Evolutionary conservation across 2,888 invertebrate species (phyloP), one percentile per base, ranked within the genome.

Genomic region (Torymus aiolomorphi): DNA sequence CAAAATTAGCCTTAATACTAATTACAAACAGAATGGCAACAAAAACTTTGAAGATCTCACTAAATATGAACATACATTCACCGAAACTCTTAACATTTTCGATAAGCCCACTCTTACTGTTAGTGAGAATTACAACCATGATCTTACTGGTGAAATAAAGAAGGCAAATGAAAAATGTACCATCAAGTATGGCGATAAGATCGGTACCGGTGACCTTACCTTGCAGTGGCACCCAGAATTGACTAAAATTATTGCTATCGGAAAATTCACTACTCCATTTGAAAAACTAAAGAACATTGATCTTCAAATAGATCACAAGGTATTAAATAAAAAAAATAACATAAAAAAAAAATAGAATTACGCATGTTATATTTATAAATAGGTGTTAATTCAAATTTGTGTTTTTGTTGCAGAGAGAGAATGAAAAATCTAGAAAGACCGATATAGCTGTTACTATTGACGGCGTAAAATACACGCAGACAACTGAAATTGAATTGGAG

Each of bases 381-480:
- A 63, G 14, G 42, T 76, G 63, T 51, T 54, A 24, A 16, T n/a
- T 63, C 16, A n/a, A 56, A 3, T 67, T 54, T 67, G 4, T 13
- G 2, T 63, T 56, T 16, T 8, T 54, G 3, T 80, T 85, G 8
- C 79, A 88, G 82, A 88, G 86, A 2, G 85, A 85, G 13, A 78
- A 84, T 0, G 86, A 88, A 0, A 84, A 82, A 31, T 59, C 82
- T 61, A 66, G 87, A 56, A 88, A 89, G 14, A 90, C 90, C 69
- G 91, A 92, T 11, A 82, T 92, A 0, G 85, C 91, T 8, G 85
- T 94, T 0, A 92, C 91, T 3, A 91, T 92, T 0, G 93, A 95
- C 79, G 93, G 92, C 0, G 92, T 92, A 57, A 92, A 92, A 8
- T 94, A 94, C 89, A 91, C 91, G 1, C 80, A 93, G 0, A 92